These are phyloP conservation scores for Adelognathus sp. DNA, from an alignment of 2,888 invertebrate genomes.

Conservation along the genomic window DNA sequence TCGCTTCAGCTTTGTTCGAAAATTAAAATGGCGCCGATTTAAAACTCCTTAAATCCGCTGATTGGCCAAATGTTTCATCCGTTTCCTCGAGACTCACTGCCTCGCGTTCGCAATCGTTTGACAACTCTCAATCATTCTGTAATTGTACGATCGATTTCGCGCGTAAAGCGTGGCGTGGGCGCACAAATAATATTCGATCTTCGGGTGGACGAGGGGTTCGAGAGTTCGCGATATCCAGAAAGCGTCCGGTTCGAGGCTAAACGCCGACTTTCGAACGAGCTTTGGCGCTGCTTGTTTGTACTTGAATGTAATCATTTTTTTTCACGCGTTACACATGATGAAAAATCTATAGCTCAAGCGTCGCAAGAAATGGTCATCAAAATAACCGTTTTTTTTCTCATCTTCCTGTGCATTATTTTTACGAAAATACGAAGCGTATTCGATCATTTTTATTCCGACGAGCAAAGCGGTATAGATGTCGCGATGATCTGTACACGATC, in stretches of 20 bases:
- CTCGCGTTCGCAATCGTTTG: constrained; percentile 49
- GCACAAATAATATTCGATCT: constrained; percentile 75
- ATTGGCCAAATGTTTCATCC: constrained; percentile 71
- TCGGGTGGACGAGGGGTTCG: constrained; percentile 85
- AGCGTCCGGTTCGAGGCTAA: constrained; percentile 79
- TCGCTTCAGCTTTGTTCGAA: constrained; percentile 89
- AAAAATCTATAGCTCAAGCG: constrained; percentile 6
- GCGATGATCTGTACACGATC: constrained; percentile 34
- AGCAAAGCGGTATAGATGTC: constrained; percentile 47
- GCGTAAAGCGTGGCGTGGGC: constrained; percentile 55
- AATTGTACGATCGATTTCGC: constrained; percentile 47
- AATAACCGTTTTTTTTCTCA: not conserved
- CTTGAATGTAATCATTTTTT: constrained; percentile 7
- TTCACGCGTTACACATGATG: not conserved
- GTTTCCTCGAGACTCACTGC: constrained; percentile 27
- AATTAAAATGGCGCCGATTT: constrained; percentile 92
- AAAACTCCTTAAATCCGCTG: constrained; percentile 81
- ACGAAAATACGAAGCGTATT: not conserved
- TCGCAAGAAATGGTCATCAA: constrained; percentile 11
- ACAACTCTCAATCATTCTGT: constrained; percentile 38
- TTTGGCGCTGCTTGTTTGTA: constrained; percentile 58
- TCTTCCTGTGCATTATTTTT: not conserved
- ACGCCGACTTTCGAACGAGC: constrained; percentile 73
- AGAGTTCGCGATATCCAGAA: constrained; percentile 82
- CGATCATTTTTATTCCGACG: not conserved